Evolutionary conservation across 2,113 vertebrate species (phyloP).

Genomic region (Gnathonemus longibarbis): DNA sequence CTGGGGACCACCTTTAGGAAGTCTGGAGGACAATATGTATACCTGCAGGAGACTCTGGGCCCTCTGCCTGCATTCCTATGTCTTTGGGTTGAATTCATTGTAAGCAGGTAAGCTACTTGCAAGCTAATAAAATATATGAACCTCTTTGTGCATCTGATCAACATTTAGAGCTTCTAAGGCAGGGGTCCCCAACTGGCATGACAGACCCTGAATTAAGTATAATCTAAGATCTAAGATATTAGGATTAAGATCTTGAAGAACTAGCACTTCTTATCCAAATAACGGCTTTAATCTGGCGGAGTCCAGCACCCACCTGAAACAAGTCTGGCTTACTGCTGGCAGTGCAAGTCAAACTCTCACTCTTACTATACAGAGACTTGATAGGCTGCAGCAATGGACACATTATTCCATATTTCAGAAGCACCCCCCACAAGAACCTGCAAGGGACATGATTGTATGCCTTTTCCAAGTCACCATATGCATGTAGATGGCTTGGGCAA

Average conservation of each 20-base stretch:
- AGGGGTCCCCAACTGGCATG: background rate
- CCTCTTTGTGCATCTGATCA: background rate
- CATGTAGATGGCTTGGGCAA: too few species aligned
- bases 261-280: background rate
- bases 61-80: conserved; percentile 75
- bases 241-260: background rate
- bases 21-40: conserved; percentile 81
- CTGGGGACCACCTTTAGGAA: conserved; percentile 79
- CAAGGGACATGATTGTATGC: too few species aligned
- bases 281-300: background rate
- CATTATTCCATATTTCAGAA: too few species aligned
- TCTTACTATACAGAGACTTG: too few species aligned
- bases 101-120: conserved; percentile 61
- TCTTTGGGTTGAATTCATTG: conserved; percentile 76
- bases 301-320: too few species aligned
- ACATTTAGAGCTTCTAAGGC: background rate
- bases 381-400: too few species aligned
- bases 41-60: conserved; percentile 75
- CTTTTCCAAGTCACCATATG: too few species aligned
- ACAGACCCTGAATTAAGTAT: too few species aligned
- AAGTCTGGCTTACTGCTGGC: too few species aligned
- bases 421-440: too few species aligned
- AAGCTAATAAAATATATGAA: background rate
- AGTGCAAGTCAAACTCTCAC: too few species aligned
- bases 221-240: too few species aligned